Percentiles rank a stretch among this genome's conserved stretches.
phyloP scores from a whole-genome alignment of 2,113 vertebrate species.

The Aythya baeri region DNA sequence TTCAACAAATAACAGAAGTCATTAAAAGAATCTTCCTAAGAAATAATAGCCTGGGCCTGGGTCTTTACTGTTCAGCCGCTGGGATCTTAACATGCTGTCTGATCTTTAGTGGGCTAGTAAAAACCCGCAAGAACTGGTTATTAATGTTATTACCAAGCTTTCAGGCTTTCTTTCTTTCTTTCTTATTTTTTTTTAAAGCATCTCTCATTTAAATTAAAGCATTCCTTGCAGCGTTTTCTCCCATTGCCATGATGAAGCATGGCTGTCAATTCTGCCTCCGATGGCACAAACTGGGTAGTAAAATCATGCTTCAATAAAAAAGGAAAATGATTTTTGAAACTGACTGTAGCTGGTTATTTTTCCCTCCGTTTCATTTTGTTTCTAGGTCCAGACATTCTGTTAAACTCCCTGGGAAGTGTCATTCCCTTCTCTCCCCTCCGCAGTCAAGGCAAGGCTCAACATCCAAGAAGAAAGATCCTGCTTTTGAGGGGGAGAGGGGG shows the following conservation, averaged over 20 bases:
- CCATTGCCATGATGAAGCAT: slow-evolving; percentile 23
- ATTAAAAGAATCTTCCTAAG: slow-evolving; percentile 54
- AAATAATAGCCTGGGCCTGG: slow-evolving; percentile 3
- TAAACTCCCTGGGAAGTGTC: neutral
- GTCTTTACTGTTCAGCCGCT: neutral
- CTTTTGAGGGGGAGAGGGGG: neutral
- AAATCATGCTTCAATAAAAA: slow-evolving; percentile 58
- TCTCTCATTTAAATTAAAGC: slow-evolving; percentile 66
- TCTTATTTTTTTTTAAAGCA: slow-evolving; percentile 5
- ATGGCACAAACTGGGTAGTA: slow-evolving; percentile 7
- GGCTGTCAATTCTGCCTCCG: slow-evolving; percentile 42
- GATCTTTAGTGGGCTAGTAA: slow-evolving; percentile 54
- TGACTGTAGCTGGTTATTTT: slow-evolving; percentile 17
- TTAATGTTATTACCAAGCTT: slow-evolving; percentile 68
- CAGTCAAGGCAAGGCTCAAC: slow-evolving; percentile 25
- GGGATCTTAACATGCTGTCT: slow-evolving; percentile 48
- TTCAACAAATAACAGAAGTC: slow-evolving; percentile 70
- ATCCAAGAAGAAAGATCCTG: neutral
- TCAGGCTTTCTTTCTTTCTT: neutral
- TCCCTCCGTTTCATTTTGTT: neutral
- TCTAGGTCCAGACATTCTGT: slow-evolving; percentile 22
- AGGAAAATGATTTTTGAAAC: neutral
- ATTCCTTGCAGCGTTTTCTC: slow-evolving; percentile 34
- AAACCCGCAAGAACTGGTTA: slow-evolving; percentile 55
- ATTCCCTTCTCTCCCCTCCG: neutral